Base-by-base conservation (phyloP, 2,888 invertebrate species). In the Homarus gammarus region DNA sequence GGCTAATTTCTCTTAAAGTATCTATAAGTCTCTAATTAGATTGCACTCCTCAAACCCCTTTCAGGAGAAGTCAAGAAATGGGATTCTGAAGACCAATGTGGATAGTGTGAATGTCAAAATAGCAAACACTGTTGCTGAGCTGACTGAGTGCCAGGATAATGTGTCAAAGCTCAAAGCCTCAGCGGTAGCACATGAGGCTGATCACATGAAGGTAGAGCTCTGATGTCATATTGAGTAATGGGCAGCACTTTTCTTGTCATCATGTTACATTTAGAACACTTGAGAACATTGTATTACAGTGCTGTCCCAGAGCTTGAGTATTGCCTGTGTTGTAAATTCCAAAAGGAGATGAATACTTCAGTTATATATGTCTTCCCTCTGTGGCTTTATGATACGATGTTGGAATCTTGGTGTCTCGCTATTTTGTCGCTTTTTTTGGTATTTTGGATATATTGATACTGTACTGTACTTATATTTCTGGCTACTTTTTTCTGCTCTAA, bases 21-120 rank as follows among this genome's bases (percentile, higher is more conserved):
- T 18, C 36, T 72, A 12, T 36, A 36, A 33, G n/a, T 70, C 36
- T 31, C 33, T 72, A 72, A 40, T 72, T 40, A 72, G 72, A 40
- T 77, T 77, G 64, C 64, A 64, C n/a, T 64, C 64, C 64, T 64
- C 27, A 27, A 64, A 64, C 64, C 64, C 49, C 44, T 83, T 83
- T 22, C 85, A 85, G 85, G 85, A 85, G 22, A 85, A 85, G 33
- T 36, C 77, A 77, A 77, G 77, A 61, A 77, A 22, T 85, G 77
- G 40, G 22, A 64, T 44, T 31, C 36, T 85, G 61, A 49, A 77
- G 40, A 77, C 36, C 38, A 64, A 5, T 85, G 77, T 75, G 31
- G 56, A 75, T 31, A 68, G 61, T 77, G 40, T 77, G 64, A 64
- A 56, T 27, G 36, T 18, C 64, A 85, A 85, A 85, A 31, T 61